phyloP scores from a whole-genome alignment of 2,797 vertebrate genomes.

The Xenopus petersii region DNA sequence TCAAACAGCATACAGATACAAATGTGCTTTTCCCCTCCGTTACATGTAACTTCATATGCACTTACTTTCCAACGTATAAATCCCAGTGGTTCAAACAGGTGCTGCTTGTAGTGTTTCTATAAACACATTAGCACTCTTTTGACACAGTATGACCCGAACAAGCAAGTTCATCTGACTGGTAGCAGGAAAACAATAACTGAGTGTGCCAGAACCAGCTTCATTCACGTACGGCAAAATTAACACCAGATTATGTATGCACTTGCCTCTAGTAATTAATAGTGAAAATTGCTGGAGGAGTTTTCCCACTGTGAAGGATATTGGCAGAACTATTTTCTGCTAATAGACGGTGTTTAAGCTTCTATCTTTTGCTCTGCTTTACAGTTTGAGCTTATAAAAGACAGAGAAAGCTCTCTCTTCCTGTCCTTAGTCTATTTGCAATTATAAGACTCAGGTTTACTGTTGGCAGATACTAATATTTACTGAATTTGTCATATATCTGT shows the following conservation, averaged over 20 bases:
- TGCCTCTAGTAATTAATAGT: slow-evolving; percentile 67
- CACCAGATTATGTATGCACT: slow-evolving; percentile 74
- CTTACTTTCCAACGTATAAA: slow-evolving; percentile 20
- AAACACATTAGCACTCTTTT: slow-evolving; percentile 64
- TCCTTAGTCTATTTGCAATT: slow-evolving; percentile 51
- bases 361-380: slow-evolving; percentile 53
- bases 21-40: no score
- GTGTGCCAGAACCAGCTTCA: slow-evolving; percentile 60
- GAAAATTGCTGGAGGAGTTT: slow-evolving; percentile 63
- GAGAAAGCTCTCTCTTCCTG: slow-evolving; percentile 51
- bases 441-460: slow-evolving; percentile 51
- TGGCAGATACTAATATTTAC: no score
- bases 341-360: slow-evolving; percentile 74
- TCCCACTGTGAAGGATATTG: slow-evolving; percentile 71
- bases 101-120: slow-evolving; percentile 56
- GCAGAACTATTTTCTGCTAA: slow-evolving; percentile 70
- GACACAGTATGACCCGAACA: slow-evolving; percentile 61
- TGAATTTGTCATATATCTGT: no score
- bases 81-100: slow-evolving; percentile 56
- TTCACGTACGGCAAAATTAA: slow-evolving; percentile 76
- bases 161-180: slow-evolving; percentile 58
- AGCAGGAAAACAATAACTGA: slow-evolving; percentile 68
- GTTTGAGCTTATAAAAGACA: slow-evolving; percentile 56
- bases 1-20: no score
- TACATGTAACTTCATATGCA: neutral